Percentiles rank a stretch among this genome's conserved stretches.
Conservation (phyloP, 1,140 invertebrate genomes). For the Archivesica marissinica region DNA sequence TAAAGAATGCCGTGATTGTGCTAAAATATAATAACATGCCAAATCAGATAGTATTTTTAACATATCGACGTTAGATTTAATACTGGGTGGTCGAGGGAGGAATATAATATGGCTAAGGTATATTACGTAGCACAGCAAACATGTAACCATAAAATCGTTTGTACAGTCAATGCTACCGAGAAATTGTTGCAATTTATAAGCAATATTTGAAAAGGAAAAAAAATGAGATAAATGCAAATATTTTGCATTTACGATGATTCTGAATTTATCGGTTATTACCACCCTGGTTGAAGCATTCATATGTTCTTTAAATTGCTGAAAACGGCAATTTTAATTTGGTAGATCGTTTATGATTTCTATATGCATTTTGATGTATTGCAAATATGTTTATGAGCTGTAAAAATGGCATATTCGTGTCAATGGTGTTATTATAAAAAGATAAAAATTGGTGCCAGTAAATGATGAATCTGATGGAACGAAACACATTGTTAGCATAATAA, state of each 20-base stretch:
- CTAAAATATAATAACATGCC: not conserved
- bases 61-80: constrained; percentile 5
- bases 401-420: too few relatives aligned
- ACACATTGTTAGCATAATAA: too few relatives aligned
- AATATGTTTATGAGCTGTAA: too few relatives aligned
- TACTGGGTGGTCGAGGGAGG: constrained; percentile 23
- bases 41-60: constrained; percentile 31
- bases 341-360: too few relatives aligned
- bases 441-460: too few relatives aligned
- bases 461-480: too few relatives aligned
- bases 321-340: too few relatives aligned
- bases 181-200: constrained; percentile 20
- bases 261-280: not conserved
- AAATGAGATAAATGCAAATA: not conserved
- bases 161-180: not conserved
- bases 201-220: not conserved
- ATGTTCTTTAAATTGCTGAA: not conserved
- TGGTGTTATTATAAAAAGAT: too few relatives aligned
- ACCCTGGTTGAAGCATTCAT: not conserved
- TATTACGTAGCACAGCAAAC: not conserved
- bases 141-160: not conserved
- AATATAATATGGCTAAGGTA: not conserved
- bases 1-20: constrained; percentile 3
- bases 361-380: too few relatives aligned
- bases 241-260: not conserved